Evolutionary conservation across 1,140 invertebrate genomes (phyloP).

Genomic region (Meloidogyne floridensis): DNA sequence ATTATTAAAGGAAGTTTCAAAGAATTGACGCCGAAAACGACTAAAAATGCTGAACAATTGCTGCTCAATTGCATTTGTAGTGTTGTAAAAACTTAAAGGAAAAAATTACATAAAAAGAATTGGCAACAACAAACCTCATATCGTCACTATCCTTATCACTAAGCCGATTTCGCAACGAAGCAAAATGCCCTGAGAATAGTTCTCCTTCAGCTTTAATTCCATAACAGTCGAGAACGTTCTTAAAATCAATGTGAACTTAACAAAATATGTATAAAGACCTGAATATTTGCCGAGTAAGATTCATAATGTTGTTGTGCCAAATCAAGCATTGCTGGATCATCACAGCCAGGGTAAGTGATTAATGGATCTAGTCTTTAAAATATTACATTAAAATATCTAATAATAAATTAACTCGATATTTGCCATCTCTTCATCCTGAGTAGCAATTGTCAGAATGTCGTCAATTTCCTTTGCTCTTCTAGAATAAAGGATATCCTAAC

Average conservation of each 20-base stretch:
- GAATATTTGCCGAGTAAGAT: constrained; percentile 42
- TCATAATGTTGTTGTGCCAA: constrained; percentile 43
- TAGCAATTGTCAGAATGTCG: constrained; percentile 43
- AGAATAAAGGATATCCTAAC: background rate
- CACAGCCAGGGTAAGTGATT: constrained; percentile 14
- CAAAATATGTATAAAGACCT: constrained; percentile 12
- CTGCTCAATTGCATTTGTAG: constrained; percentile 48
- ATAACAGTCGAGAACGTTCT: constrained; percentile 58
- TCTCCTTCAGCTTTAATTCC: constrained; percentile 59
- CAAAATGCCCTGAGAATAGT: constrained; percentile 46
- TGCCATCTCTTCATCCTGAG: constrained; percentile 33
- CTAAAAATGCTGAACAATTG: constrained; percentile 40
- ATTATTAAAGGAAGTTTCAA: constrained; percentile 29
- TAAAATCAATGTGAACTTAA: constrained; percentile 25
- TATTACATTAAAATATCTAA: background rate
- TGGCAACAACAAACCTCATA: constrained; percentile 28
- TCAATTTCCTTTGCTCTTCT: constrained; percentile 54
- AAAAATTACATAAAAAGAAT: background rate
- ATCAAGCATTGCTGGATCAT: constrained; percentile 18
- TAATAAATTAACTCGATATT: constrained; percentile 30
- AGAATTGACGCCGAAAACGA: constrained; percentile 38
- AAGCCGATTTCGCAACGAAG: constrained; percentile 43
- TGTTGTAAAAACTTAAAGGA: constrained; percentile 48
- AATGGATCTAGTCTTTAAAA: background rate
- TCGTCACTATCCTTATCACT: constrained; percentile 51